phyloP scores from a whole-genome alignment of 1,140 invertebrate species.

The Periplaneta americana region DNA sequence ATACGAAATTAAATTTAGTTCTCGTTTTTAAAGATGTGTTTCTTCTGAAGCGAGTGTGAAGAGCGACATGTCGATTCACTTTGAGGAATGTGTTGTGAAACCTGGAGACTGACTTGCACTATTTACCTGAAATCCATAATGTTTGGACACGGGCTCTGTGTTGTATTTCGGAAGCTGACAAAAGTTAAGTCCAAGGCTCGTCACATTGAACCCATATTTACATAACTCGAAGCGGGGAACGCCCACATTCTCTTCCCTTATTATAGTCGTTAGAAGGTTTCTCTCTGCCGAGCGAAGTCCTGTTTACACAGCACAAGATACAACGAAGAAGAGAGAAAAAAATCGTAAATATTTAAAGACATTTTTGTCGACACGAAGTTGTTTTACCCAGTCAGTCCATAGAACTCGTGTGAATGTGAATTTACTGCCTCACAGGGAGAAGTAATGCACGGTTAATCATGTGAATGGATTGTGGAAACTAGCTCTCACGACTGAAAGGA shows the following conservation, averaged over 20 bases:
- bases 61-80: no score
- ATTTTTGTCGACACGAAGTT: neutral
- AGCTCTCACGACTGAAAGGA: no score
- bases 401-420: neutral
- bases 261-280: neutral
- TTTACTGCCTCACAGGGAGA: no score
- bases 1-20: no score
- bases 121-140: neutral
- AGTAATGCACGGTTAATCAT: no score
- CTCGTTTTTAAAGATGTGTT: no score
- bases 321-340: neutral
- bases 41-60: no score
- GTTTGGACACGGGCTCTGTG: neutral
- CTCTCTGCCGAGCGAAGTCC: neutral
- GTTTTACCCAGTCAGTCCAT: neutral
- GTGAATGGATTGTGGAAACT: no score
- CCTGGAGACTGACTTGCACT: no score
- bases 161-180: neutral
- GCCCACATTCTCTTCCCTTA: neutral
- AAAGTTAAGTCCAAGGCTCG: no score
- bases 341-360: neutral
- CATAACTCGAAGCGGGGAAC: no score
- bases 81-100: no score
- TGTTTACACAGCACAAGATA: neutral
- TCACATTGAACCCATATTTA: neutral